These are phyloP conservation scores for Pantala flavescens DNA, from an alignment of 1,140 invertebrate genomes.

Conservation along the genomic window DNA sequence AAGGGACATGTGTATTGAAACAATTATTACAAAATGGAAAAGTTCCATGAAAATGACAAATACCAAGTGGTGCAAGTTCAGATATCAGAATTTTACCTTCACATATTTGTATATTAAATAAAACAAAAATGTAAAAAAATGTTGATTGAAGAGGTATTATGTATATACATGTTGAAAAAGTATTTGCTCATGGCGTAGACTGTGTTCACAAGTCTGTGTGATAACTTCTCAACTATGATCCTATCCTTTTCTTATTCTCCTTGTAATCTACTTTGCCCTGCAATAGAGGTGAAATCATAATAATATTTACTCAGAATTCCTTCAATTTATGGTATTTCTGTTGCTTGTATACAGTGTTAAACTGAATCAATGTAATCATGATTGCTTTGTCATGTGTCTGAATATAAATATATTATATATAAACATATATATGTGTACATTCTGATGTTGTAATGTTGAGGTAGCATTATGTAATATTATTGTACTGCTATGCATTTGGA, in stretches of 20 bases:
- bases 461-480: slow-evolving; percentile 11
- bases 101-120: slow-evolving; percentile 16
- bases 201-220: slow-evolving; percentile 19
- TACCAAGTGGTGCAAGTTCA: slow-evolving; percentile 15
- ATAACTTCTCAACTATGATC: slow-evolving; percentile 17
- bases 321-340: slow-evolving; percentile 14
- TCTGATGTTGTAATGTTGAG: slow-evolving; percentile 12
- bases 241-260: slow-evolving; percentile 16
- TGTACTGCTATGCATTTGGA: slow-evolving; percentile 12
- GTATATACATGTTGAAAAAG: slow-evolving; percentile 18
- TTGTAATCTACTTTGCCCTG: slow-evolving; percentile 11
- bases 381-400: slow-evolving; percentile 13
- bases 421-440: slow-evolving; percentile 13
- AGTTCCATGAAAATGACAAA: slow-evolving; percentile 13
- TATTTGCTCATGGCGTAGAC: slow-evolving; percentile 19
- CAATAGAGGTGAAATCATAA: slow-evolving; percentile 14
- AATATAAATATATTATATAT: slow-evolving; percentile 13
- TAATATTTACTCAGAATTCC: slow-evolving; percentile 15
- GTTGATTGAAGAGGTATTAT: slow-evolving; percentile 12
- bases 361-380: slow-evolving; percentile 15
- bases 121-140: slow-evolving; percentile 12
- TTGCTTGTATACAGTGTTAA: slow-evolving; percentile 16
- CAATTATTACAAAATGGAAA: slow-evolving; percentile 6
- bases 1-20: background rate
- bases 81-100: slow-evolving; percentile 14